Evolutionary conservation across 1,140 invertebrate species (phyloP).

Genomic region (Holcopasites calliopsidis): DNA sequence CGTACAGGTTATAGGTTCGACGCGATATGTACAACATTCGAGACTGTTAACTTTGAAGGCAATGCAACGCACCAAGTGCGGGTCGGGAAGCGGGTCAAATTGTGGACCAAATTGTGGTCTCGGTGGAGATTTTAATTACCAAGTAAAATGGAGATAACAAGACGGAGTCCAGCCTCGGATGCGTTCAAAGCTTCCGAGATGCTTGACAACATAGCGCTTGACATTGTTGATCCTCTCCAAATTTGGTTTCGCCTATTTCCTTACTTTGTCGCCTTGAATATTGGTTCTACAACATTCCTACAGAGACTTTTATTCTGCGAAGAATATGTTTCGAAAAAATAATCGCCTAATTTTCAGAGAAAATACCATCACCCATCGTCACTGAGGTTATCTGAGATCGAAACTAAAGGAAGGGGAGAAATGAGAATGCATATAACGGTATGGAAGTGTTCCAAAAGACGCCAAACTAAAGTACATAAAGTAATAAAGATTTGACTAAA

Average conservation of each 20-base stretch:
- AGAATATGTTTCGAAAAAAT: background rate
- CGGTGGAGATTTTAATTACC: conserved; percentile 19
- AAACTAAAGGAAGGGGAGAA: background rate
- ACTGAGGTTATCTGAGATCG: background rate
- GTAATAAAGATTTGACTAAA: background rate
- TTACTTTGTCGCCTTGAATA: background rate
- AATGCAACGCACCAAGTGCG: too few species aligned
- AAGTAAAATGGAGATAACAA: conserved; percentile 30
- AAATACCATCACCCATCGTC: background rate
- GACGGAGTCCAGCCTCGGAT: conserved; percentile 12
- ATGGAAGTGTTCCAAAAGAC: conserved; percentile 15
- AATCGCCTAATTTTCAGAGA: background rate
- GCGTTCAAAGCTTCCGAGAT: background rate
- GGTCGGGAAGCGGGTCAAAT: too few species aligned
- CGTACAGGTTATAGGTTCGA: background rate
- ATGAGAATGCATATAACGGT: background rate
- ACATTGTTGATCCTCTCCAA: conserved; percentile 9
- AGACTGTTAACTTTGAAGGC: too few species aligned
- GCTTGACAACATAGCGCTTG: background rate
- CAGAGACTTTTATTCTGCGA: background rate
- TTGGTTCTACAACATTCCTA: background rate
- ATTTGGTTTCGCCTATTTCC: background rate
- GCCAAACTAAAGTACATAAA: background rate
- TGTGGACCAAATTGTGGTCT: background rate
- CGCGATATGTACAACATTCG: too few species aligned